Evolutionary conservation across 2,797 vertebrate species (phyloP).

Genomic region (Sebastes melanostomus): DNA sequence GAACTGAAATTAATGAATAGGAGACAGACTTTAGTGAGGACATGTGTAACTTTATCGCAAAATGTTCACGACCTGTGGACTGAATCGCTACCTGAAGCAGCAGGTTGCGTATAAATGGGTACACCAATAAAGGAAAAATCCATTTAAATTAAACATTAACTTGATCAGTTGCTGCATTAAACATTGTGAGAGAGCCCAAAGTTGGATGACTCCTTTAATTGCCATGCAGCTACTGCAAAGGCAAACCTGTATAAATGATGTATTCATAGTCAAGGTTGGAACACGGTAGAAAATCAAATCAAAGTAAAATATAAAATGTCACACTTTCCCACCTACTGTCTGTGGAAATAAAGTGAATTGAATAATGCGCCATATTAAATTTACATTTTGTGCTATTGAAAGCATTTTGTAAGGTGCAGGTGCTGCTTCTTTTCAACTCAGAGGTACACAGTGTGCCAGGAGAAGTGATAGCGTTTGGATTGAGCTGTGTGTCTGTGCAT

Average conservation of each 20-base stretch:
- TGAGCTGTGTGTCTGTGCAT: conserved; percentile 34
- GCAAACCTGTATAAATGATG: neutral
- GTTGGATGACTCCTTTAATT: neutral
- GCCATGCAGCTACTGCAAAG: neutral
- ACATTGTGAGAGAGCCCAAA: neutral
- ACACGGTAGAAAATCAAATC: conserved; percentile 1
- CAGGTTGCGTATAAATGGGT: neutral
- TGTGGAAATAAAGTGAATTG: neutral
- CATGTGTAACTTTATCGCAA: neutral
- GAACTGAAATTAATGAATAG: neutral
- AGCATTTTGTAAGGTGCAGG: neutral
- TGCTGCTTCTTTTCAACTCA: conserved; percentile 10
- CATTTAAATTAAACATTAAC: neutral
- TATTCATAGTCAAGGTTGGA: neutral
- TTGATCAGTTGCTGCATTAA: neutral
- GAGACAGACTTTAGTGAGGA: neutral
- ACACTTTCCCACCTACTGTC: neutral
- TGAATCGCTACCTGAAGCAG: neutral
- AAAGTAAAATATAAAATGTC: neutral
- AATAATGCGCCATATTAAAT: conserved; percentile 7
- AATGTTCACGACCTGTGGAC: neutral
- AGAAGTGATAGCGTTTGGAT: conserved; percentile 26
- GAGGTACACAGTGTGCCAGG: neutral
- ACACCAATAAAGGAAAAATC: neutral
- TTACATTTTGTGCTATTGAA: neutral